Evolutionary conservation across 30 jellyfish, hydroid and myxozoan species (phyloP).

Genomic region (Chrysaora quinquecirrha): DNA sequence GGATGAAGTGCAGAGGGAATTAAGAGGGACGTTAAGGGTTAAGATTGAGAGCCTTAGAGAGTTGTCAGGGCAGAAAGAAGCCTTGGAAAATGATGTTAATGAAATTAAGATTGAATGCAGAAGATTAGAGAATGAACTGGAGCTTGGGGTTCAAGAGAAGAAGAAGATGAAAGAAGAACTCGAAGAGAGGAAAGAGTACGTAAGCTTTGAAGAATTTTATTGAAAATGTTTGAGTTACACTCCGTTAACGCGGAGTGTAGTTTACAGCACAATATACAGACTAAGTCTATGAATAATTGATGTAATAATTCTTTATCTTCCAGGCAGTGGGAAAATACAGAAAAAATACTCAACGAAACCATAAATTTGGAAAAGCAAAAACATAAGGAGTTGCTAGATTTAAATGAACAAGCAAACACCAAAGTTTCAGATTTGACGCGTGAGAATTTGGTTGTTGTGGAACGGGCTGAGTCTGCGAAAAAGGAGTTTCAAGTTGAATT

Average conservation of each 20-base stretch:
- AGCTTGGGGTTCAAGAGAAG: neutral
- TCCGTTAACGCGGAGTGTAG: too few species aligned
- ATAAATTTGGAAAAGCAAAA: neutral
- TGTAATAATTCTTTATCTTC: too few species aligned
- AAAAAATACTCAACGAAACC: constrained; percentile 2
- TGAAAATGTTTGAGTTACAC: too few species aligned
- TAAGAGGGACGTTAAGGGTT: constrained; percentile 10
- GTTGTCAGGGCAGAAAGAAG: constrained; percentile 18
- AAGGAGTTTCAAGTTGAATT: constrained; percentile 27
- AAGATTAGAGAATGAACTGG: constrained; percentile 15
- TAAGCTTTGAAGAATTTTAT: too few species aligned
- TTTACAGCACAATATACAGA: too few species aligned
- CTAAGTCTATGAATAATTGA: too few species aligned
- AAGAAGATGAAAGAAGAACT: neutral
- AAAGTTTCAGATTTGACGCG: neutral
- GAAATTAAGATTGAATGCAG: neutral
- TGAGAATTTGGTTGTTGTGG: constrained; percentile 1
- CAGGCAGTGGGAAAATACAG: constrained; percentile 38
- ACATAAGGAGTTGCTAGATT: constrained; percentile 1
- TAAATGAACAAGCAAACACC: neutral
- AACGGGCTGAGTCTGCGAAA: neutral
- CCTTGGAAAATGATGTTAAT: constrained; percentile 25
- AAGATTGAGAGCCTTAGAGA: constrained; percentile 11
- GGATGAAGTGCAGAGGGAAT: constrained; percentile 39
- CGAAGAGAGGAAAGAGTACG: neutral